phyloP scores from a whole-genome alignment of 2,888 invertebrate genomes.

The Cotesia congregata region DNA sequence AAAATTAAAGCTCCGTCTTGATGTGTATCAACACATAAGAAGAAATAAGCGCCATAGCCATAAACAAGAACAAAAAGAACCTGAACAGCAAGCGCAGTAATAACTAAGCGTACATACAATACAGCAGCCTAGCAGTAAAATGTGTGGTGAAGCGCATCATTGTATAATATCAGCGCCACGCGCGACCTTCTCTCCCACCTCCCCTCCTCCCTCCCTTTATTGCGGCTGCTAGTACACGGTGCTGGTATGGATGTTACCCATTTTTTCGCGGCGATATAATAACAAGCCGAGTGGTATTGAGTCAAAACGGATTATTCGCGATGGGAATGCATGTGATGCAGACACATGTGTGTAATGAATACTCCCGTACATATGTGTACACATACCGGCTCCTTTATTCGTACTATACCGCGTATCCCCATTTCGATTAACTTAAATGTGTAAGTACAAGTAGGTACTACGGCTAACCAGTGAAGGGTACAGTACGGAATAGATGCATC shows the following conservation, averaged over 20 bases:
- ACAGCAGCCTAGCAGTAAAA: neutral
- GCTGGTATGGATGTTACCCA: constrained; percentile 32
- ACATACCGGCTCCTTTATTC: neutral
- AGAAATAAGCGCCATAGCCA: too few relatives aligned
- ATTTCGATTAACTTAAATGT: neutral
- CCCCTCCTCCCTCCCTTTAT: too few relatives aligned
- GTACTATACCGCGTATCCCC: too few relatives aligned
- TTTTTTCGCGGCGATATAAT: constrained; percentile 41
- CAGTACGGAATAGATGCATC: too few relatives aligned
- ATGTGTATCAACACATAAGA: too few relatives aligned
- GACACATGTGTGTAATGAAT: neutral
- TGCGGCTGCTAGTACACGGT: neutral
- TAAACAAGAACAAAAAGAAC: too few relatives aligned
- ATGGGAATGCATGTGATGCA: constrained; percentile 26
- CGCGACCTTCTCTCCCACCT: constrained; percentile 42
- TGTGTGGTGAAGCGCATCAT: neutral
- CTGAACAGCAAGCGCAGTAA: too few relatives aligned
- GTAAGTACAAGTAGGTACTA: neutral
- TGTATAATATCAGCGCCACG: neutral
- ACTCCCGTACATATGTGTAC: constrained; percentile 9
- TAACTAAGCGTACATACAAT: too few relatives aligned
- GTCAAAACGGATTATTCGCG: neutral
- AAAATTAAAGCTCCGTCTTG: constrained; percentile 33
- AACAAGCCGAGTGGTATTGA: constrained; percentile 31
- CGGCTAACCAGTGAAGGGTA: too few relatives aligned